Evolutionary conservation across 2,113 vertebrate species (phyloP).

Genomic region (Strix uralensis): DNA sequence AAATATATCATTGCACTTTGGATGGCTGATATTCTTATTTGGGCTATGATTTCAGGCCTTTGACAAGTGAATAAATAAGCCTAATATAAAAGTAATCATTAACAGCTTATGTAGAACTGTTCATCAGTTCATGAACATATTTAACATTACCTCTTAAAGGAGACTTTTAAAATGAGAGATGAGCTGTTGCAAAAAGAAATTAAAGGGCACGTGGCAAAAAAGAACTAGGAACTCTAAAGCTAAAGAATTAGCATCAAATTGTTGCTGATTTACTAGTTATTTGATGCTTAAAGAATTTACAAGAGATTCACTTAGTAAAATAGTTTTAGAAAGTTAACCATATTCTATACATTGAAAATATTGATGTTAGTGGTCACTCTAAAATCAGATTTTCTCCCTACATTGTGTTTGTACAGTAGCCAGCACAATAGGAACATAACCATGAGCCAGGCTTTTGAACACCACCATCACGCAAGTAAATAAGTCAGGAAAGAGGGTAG

Average conservation of each 20-base stretch:
- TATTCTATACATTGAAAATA: background rate
- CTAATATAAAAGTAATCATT: background rate
- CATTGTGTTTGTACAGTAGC: background rate
- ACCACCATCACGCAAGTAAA: background rate
- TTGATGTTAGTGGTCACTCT: background rate
- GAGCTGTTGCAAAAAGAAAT: background rate
- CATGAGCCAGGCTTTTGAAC: background rate
- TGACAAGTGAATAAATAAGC: background rate
- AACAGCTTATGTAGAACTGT: background rate
- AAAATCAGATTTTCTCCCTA: background rate
- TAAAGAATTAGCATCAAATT: background rate
- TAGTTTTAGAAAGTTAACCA: background rate
- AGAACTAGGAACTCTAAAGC: background rate
- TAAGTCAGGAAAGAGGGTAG: background rate
- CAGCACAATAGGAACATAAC: accelerated
- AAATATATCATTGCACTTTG: background rate
- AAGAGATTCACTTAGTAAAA: background rate
- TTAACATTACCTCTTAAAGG: background rate
- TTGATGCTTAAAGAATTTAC: background rate
- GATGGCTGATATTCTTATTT: background rate
- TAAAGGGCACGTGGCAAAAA: background rate
- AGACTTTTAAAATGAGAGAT: background rate
- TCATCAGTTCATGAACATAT: background rate
- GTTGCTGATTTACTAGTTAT: background rate
- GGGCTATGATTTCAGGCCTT: background rate